Percentiles rank a stretch among this genome's conserved stretches.
Evolutionary conservation across 1,140 invertebrate genomes (phyloP).

Genomic region (Drosophila parabipectinata): DNA sequence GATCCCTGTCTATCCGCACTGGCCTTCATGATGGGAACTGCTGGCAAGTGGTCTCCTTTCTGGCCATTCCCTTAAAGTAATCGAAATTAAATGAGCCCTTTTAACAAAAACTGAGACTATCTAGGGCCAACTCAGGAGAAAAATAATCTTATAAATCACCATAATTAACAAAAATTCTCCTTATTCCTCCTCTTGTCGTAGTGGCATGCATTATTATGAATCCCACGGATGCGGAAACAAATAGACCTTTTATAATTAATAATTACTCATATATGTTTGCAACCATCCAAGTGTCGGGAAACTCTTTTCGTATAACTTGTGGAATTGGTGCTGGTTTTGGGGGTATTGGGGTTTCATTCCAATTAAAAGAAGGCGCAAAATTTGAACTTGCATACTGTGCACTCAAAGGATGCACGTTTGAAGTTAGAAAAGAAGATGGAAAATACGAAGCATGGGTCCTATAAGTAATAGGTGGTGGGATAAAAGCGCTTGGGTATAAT

Average conservation of each 20-base stretch:
- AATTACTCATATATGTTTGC: constrained; percentile 17
- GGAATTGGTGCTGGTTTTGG: not conserved
- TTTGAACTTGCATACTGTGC: no score
- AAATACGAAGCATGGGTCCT: no score
- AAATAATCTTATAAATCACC: not conserved
- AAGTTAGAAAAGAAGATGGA: no score
- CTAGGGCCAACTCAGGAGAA: no score
- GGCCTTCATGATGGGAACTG: constrained; percentile 30
- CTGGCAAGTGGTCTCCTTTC: not conserved
- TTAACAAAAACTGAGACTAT: not conserved
- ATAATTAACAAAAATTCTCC: not conserved
- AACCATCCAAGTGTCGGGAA: constrained; percentile 28
- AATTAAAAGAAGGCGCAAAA: no score
- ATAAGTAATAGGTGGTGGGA: no score
- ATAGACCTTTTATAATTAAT: not conserved
- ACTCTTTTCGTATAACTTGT: constrained; percentile 12
- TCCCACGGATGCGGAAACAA: not conserved
- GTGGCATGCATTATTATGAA: not conserved
- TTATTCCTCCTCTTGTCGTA: not conserved
- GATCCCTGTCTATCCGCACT: constrained; percentile 20
- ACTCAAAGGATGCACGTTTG: no score
- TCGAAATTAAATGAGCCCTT: constrained; percentile 3
- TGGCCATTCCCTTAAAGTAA: constrained; percentile 17
- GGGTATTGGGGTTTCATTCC: no score
- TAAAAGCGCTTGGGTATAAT: no score